phyloP scores from a whole-genome alignment of 2,113 vertebrate genomes.

The Neopipo cinnamomea region DNA sequence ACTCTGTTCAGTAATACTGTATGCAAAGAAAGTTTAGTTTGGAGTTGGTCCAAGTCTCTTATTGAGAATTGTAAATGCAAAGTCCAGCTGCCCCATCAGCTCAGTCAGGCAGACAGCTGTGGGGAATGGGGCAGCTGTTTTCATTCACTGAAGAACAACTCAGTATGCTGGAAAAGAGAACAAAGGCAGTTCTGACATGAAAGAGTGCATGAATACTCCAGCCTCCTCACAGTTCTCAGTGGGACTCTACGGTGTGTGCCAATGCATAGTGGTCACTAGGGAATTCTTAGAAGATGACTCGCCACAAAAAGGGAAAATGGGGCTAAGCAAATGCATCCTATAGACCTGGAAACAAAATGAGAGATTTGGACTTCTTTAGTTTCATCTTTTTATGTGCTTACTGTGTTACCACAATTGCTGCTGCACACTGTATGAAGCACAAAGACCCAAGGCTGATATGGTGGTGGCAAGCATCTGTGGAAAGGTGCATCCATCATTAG shows the following conservation, averaged over 20 bases:
- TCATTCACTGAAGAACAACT: background rate
- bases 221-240: background rate
- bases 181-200: background rate
- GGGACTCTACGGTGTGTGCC: background rate
- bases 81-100: background rate
- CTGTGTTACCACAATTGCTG: background rate
- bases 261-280: background rate
- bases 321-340: background rate
- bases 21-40: slow-evolving; percentile 7
- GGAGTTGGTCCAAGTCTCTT: background rate
- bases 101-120: background rate
- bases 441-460: background rate
- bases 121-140: background rate
- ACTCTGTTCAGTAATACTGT: background rate
- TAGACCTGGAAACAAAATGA: background rate
- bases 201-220: background rate
- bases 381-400: background rate
- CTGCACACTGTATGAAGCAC: background rate
- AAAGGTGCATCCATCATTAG: background rate
- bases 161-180: background rate
- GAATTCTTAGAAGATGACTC: background rate
- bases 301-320: background rate
- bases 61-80: background rate
- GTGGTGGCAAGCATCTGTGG: background rate
- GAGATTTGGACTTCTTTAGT: background rate